Evolutionary conservation across 2,797 vertebrate genomes (phyloP), one percentile per base, ranked within the genome.

Genomic region (Buphagus erythrorhynchus): DNA sequence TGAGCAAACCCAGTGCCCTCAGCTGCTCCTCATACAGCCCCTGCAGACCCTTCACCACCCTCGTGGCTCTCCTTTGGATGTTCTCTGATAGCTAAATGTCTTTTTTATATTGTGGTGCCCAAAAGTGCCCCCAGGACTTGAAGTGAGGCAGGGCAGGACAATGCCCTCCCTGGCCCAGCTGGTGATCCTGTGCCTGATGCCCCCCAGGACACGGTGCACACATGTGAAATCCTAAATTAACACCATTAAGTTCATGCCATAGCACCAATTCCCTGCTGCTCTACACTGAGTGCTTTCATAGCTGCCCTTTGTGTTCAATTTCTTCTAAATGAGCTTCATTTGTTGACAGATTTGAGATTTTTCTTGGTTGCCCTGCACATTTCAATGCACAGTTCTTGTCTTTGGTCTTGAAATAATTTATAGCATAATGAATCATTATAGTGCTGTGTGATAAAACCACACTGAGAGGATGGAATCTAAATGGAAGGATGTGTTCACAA

Each of bases 301-400:
- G 79, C 82, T 86, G 85, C 69, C 46, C 62, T 94, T 94, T 94
- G 87, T 95, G 38, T 83, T 83, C 24, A 17, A 0, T 93, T 91
- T 90, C 69, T 96, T 88, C 61, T 59, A 90, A 92, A 88, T 58
- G 52, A 94, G 58, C 69, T 94, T 86, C 89, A 88, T 92, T 90
- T 93, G 89, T 93, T 90, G 95, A 96, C 89, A 91, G 92, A 88
- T 86, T 78, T 62, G 66, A 81, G 91, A 69, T 95, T 91, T 94
- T 95, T 95, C 87, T 73, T 95, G 82, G 72, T 81, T 68, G 54
- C 57, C 45, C 74, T 61, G 35, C 5, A 13, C 21, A 3, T 94
- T 93, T 92, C 76, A 91, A 59, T 81, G 78, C 73, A 33, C 43
- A 35, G 33, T 69, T 86, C 73, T 69, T 1, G 4, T 72, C 68